phyloP scores from a whole-genome alignment of 2,888 invertebrate species.

The Andrena fulva region DNA sequence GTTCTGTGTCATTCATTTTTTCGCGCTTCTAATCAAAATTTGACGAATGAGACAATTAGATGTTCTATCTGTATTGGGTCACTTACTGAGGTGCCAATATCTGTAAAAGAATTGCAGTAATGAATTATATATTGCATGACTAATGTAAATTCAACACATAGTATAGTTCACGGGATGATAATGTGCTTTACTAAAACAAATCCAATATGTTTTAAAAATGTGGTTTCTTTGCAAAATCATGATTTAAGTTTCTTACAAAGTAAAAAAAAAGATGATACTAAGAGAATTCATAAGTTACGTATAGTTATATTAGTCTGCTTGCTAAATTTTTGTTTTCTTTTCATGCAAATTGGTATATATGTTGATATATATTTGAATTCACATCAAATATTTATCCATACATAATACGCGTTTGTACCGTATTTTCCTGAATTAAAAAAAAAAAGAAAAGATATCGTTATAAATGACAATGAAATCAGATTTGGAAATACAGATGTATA shows the following conservation, averaged over 20 bases:
- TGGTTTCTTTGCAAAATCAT: slow-evolving; percentile 30
- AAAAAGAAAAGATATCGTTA: neutral
- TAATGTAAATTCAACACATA: slow-evolving; percentile 59
- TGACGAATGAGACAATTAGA: slow-evolving; percentile 1
- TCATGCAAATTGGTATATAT: slow-evolving; percentile 44
- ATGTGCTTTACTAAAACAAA: slow-evolving; percentile 45
- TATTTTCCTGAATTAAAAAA: slow-evolving; percentile 32
- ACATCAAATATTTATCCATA: slow-evolving; percentile 33
- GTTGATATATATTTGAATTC: slow-evolving; percentile 40
- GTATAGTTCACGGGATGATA: slow-evolving; percentile 49
- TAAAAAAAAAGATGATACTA: slow-evolving; percentile 14
- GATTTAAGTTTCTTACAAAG: slow-evolving; percentile 27
- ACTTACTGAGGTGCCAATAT: slow-evolving; percentile 15
- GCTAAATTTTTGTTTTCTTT: slow-evolving; percentile 53
- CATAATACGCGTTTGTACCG: slow-evolving; percentile 47
- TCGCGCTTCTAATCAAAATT: slow-evolving; percentile 1
- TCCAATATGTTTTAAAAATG: slow-evolving; percentile 25
- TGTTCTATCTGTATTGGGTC: slow-evolving; percentile 17
- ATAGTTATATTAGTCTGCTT: slow-evolving; percentile 66
- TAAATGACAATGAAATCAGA: neutral
- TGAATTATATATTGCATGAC: slow-evolving; percentile 60
- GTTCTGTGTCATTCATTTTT: neutral
- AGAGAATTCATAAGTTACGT: slow-evolving; percentile 33
- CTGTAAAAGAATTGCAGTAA: slow-evolving; percentile 46
- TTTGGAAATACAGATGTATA: neutral